Percentiles rank a stretch among this genome's conserved stretches.
phyloP scores from a whole-genome alignment of 2,113 vertebrate genomes.

The Pseudorasbora parva region DNA sequence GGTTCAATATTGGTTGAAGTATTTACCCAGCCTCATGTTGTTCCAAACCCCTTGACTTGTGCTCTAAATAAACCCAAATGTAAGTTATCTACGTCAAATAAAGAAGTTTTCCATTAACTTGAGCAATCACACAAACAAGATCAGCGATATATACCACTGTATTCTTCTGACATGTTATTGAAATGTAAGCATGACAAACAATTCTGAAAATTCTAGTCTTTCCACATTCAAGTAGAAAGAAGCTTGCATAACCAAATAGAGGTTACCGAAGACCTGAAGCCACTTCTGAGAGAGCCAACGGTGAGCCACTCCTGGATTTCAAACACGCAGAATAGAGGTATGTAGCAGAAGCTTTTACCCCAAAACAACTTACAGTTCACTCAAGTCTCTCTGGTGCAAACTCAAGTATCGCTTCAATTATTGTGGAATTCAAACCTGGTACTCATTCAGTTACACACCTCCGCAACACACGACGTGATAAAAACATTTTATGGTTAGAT shows the following conservation, averaged over 20 bases:
- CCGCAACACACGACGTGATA: background rate
- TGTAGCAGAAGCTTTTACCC: background rate
- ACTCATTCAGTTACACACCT: slow-evolving; percentile 6
- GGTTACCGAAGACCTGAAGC: background rate
- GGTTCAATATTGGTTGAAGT: no score
- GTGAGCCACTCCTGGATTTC: background rate
- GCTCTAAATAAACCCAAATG: no score
- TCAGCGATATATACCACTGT: background rate
- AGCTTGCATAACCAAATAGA: background rate
- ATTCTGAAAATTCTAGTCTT: background rate
- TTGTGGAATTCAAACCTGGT: slow-evolving; percentile 6
- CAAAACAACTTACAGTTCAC: background rate
- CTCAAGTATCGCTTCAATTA: background rate
- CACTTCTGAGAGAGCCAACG: background rate
- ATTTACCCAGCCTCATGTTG: no score
- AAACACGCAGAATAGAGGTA: background rate
- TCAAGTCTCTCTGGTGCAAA: background rate
- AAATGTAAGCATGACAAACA: background rate
- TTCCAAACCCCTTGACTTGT: no score
- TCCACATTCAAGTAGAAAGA: background rate
- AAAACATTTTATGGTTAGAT: no score
- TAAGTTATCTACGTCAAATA: no score
- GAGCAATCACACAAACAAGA: background rate
- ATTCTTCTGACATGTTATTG: background rate
- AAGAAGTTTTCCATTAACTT: no score